A percentile compares a stretch with the other conserved stretches of the same genome.
These are phyloP conservation scores for Cassiopea andromeda DNA, from an alignment of 30 jellyfish, hydroid and myxozoan genomes.

Conservation along the genomic window DNA sequence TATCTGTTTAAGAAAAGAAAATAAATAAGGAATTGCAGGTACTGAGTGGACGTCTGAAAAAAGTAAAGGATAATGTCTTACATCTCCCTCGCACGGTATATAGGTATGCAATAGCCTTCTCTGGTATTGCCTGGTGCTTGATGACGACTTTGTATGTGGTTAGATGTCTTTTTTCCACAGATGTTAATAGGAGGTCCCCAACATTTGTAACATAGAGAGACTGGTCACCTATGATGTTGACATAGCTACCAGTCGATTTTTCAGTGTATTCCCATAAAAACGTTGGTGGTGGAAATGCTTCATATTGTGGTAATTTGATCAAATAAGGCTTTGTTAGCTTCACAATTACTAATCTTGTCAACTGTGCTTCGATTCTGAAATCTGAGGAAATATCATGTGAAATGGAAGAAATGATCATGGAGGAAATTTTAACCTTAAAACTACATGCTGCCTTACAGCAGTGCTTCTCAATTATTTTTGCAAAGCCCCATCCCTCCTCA, in stretches of 20 bases:
- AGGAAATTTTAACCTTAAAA: not conserved
- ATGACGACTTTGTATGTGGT: not conserved
- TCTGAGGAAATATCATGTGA: not conserved
- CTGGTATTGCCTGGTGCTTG: not conserved
- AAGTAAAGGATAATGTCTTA: not conserved
- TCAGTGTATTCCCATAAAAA: slow-evolving; percentile 26
- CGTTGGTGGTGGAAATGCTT: slow-evolving; percentile 24
- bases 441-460: no score
- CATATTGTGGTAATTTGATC: slow-evolving; percentile 8
- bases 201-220: slow-evolving; percentile 7
- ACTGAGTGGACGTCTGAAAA: not conserved
- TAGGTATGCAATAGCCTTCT: not conserved
- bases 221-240: not conserved
- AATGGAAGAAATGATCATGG: not conserved
- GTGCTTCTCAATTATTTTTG: no score
- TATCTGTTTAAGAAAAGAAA: no score
- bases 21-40: not conserved
- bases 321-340: not conserved
- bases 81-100: not conserved
- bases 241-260: not conserved
- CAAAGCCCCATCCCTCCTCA: no score
- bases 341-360: not conserved
- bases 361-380: slow-evolving; percentile 16
- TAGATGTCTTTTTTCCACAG: not conserved
- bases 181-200: slow-evolving; percentile 19